Evolutionary conservation across 2,113 vertebrate species (phyloP).

Genomic region (Pungitius pungitius): DNA sequence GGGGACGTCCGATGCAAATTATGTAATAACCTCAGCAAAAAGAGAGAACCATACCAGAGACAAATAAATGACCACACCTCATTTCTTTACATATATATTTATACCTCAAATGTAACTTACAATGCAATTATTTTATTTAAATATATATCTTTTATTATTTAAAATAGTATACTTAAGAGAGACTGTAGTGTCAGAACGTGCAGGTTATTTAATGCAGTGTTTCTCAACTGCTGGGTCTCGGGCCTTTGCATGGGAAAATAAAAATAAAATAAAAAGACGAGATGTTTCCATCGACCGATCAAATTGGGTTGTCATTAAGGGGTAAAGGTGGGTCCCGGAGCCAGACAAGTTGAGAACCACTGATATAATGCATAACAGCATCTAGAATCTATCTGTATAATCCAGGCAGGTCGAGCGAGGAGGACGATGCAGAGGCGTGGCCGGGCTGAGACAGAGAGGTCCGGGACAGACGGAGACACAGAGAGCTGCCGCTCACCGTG

Average conservation of each 20-base stretch:
- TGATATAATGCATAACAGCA: no score
- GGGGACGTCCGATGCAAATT: background rate
- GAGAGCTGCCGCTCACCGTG: background rate
- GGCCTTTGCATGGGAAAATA: no score
- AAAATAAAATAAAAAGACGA: no score
- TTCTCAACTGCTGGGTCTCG: no score
- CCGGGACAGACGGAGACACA: background rate
- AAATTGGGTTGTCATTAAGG: no score
- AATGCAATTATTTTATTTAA: background rate
- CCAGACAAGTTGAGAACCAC: no score
- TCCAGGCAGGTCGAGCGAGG: constrained; percentile 26
- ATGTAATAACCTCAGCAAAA: background rate
- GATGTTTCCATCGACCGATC: no score
- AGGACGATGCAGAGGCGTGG: constrained; percentile 24
- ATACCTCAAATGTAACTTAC: background rate
- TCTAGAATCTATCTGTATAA: constrained; percentile 8
- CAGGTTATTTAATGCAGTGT: no score
- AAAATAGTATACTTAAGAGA: background rate
- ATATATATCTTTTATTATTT: background rate
- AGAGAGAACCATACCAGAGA: background rate
- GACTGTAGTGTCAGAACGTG: background rate
- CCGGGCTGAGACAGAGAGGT: constrained; percentile 12
- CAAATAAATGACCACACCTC: background rate
- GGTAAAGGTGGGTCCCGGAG: no score
- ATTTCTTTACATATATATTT: background rate